Evolutionary conservation across 2,888 invertebrate genomes (phyloP), one percentile per base, ranked within the genome.

Genomic region (Leptopilina syphax): DNA sequence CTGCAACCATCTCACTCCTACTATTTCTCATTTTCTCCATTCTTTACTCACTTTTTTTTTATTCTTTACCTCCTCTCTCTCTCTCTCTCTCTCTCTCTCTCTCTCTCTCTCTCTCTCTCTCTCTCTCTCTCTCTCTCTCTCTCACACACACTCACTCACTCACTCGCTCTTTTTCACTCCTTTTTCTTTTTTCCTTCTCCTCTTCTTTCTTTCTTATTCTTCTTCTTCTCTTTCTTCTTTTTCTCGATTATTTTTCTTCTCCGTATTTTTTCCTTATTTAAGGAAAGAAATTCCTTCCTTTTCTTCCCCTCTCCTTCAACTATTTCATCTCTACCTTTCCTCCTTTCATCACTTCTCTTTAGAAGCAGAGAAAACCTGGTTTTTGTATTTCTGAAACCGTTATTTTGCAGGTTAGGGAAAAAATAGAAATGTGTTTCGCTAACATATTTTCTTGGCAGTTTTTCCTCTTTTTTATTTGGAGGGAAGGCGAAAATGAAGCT

Each of bases 91-190:
- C 60, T 34, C 10, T 63, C 18, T 7, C 70, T 34, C 77, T 57
- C 54, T 50, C 18, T 41, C 79, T 41, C 77, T 27, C 34, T 13
- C 13, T 50, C 76, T 63, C 24, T 77, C 34, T 70, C 41, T 63
- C 70, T 66, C 60, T n/a, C 79, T 41, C 77, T 27, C 34, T 13
- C 13, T 50, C 76, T 63, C 24, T 77, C 34, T 70, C 41, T 63
- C 70, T 66, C 60, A 60, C 63, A 24, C 24, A 9, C 24, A 63
- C 54, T 54, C 34, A 27, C 57, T 54, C 79, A 78, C 67, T 77
- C 6, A 83, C 82, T 82, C 80, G 83, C 81, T 83, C 83, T 63
- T 79, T 83, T 86, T 83, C 81, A 77, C 78, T 83, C 81, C 76
- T 80, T 80, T 78, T 80, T 67, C 65, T 66, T 77, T 65, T 44